Conservation (phyloP, 2,797 vertebrate genomes). For the Crocidura indochinensis region DNA sequence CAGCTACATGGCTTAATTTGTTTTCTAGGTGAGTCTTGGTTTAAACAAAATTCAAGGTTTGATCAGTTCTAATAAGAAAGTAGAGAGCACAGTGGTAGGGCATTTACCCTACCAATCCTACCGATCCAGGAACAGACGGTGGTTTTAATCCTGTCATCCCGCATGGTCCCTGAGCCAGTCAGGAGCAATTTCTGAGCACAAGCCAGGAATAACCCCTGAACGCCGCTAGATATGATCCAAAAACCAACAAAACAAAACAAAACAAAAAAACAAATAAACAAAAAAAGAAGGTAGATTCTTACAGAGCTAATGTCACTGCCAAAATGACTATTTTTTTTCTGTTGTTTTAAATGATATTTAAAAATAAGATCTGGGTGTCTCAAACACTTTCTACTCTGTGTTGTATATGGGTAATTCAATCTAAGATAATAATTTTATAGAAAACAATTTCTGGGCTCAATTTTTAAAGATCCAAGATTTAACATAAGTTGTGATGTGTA, state of each 20-base stretch:
- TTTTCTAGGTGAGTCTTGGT: background rate
- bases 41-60: constrained; percentile 2
- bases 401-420: background rate
- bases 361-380: background rate
- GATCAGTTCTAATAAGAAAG: background rate
- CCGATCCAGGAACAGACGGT: no score
- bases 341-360: background rate
- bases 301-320: background rate
- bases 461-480: constrained; percentile 25
- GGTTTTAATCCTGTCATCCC: no score
- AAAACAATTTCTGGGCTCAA: constrained; percentile 32
- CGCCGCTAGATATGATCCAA: no score
- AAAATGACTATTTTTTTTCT: background rate
- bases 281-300: background rate
- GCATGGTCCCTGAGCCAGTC: no score
- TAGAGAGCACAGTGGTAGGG: no score
- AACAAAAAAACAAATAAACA: no score
- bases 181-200: no score
- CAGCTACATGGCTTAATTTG: background rate
- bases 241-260: no score
- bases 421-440: background rate
- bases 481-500: background rate
- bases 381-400: background rate
- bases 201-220: no score
- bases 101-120: no score